Conservation (phyloP, 30 jellyfish, hydroid and myxozoan species). For the Hydractinia symbiolongicarpus region DNA sequence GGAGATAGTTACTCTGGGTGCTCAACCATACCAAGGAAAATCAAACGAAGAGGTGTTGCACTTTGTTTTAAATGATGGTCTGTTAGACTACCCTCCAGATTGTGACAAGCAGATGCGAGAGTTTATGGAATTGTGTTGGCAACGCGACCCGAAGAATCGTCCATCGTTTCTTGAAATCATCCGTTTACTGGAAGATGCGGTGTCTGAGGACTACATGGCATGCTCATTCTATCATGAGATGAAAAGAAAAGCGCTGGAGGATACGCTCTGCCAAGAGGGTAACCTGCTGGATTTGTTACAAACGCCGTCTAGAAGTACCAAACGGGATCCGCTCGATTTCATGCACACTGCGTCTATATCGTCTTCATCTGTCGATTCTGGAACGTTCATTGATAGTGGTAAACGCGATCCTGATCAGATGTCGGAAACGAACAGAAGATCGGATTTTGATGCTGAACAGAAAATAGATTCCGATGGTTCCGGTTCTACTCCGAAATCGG, state of each 20-base stretch:
- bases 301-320: constrained; percentile 3
- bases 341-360: background rate
- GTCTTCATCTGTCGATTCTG: constrained; percentile 64
- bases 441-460: constrained; percentile 9
- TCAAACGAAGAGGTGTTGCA: constrained; percentile 81
- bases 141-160: constrained; percentile 62
- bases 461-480: constrained; percentile 1
- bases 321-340: background rate
- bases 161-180: constrained; percentile 84
- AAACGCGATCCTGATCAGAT: constrained; percentile 55
- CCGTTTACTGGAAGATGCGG: constrained; percentile 75
- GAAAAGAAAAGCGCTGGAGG: constrained; percentile 78
- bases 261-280: constrained; percentile 5
- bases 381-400: constrained; percentile 54
- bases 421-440: constrained; percentile 11
- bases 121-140: constrained; percentile 90
- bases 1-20: constrained; percentile 93
- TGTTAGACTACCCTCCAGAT: constrained; percentile 73
- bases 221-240: constrained; percentile 80
- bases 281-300: constrained; percentile 1
- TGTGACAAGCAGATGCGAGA: constrained; percentile 66
- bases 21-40: constrained; percentile 95
- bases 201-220: constrained; percentile 54
- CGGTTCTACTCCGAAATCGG: background rate
- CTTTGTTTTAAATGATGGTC: constrained; percentile 81